phyloP scores from a whole-genome alignment of 2,113 vertebrate species.

The Sardina pilchardus region DNA sequence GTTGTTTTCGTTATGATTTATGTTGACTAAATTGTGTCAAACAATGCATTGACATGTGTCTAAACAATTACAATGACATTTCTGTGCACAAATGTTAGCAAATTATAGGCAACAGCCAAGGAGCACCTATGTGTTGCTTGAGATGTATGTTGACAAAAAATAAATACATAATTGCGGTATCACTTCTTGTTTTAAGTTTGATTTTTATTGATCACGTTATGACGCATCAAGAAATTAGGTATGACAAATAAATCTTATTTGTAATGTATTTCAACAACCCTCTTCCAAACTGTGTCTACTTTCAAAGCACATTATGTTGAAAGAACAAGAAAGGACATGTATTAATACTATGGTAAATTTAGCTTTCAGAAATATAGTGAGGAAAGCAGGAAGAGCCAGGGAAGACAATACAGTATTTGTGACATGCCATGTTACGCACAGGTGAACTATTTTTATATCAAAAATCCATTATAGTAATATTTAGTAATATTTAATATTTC shows the following conservation, averaged over 20 bases:
- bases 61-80: neutral
- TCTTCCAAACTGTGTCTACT: slow-evolving; percentile 7
- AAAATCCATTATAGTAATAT: slow-evolving; percentile 70
- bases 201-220: slow-evolving; percentile 16
- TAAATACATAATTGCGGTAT: neutral
- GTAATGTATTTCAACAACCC: neutral
- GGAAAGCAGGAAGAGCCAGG: slow-evolving; percentile 40
- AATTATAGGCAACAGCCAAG: neutral
- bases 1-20: neutral
- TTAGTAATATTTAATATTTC: slow-evolving; percentile 55
- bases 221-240: slow-evolving; percentile 18
- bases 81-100: neutral
- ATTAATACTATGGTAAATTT: slow-evolving; percentile 12
- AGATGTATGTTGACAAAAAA: neutral
- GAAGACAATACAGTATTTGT: slow-evolving; percentile 47
- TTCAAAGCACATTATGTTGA: slow-evolving; percentile 6
- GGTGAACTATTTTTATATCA: slow-evolving; percentile 40
- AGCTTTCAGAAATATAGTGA: slow-evolving; percentile 39
- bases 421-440: slow-evolving; percentile 51
- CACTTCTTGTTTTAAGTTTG: slow-evolving; percentile 8
- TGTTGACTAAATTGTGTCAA: neutral
- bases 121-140: neutral
- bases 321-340: slow-evolving; percentile 18
- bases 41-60: neutral
- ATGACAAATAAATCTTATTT: slow-evolving; percentile 15